Evolutionary conservation across 53 echinoderm and acorn worm genomes (phyloP), one percentile per base, ranked within the genome.

Genomic region (Actinopyga echinites): DNA sequence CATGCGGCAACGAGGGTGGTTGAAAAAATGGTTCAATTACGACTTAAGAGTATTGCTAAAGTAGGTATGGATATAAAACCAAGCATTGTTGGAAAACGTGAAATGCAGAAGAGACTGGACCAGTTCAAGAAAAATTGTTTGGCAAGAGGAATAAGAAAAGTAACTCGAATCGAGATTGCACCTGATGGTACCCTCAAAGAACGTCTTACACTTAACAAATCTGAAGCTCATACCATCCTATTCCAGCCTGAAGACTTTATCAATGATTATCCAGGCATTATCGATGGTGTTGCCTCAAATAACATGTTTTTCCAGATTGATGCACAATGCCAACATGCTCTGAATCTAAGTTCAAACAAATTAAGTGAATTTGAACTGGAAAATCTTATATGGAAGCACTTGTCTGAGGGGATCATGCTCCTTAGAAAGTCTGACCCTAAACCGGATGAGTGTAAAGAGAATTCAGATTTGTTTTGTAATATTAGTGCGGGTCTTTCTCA

Each of bases 1-100:
- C 83, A 83, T 83, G 83, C 83, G 3, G 33, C 66, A 1, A 45
- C 83, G 17, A 29, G 83, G 17, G 65, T 83, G 24, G 83, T 83
- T 22, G 83, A 83, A 28, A 83, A 83, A 33, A 43, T 83, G 5
- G 20, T 83, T 7, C 65, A 83, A 8, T 10, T 83, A 17, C 37
- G 64, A 44, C 30, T 82, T 32, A 64, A 30, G 24, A 5, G 13
- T 60, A 60, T 82, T 4, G 64, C 42, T 20, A 43, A 40, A 4
- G 36, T 34, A 19, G 61, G 20, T 15, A 8, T 34, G 17, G 43
- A 37, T 23, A 8, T 44, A 45, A 45, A 28, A 43, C 22, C 40
- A 17, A 20, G 8, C 7, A n/a, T 7, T 12, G 7, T 3, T 6
- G 28, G 8, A 1, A 74, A 45, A 74, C 25, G n/a, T 45, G 8